Evolutionary conservation across 2,797 vertebrate species (phyloP).

Genomic region (Diplodus sargus): DNA sequence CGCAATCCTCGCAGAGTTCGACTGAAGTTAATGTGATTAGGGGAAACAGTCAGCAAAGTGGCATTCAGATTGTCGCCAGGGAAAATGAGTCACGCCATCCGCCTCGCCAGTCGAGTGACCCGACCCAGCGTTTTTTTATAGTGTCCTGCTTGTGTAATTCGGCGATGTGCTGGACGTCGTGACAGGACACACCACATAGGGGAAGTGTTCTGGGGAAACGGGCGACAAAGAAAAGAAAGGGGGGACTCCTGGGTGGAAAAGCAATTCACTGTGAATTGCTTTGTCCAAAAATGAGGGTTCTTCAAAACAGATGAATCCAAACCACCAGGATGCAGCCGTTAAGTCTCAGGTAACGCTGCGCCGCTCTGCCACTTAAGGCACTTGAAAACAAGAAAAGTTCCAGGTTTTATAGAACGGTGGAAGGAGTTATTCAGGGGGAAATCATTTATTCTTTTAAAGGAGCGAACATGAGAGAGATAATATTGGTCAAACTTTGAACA

Average conservation of each 20-base stretch:
- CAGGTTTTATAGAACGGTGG: background rate
- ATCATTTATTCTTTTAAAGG: background rate
- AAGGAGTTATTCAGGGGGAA: background rate
- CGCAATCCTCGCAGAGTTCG: slow-evolving; percentile 7
- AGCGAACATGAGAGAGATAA: background rate
- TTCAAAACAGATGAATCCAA: background rate
- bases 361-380: background rate
- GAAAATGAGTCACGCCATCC: background rate
- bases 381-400: background rate
- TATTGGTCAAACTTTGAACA: background rate
- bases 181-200: background rate
- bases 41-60: slow-evolving; percentile 19
- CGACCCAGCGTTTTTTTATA: slow-evolving; percentile 13
- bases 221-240: background rate
- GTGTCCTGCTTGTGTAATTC: slow-evolving; percentile 4
- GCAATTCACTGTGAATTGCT: slow-evolving; percentile 24
- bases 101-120: slow-evolving; percentile 29
- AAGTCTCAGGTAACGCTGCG: background rate
- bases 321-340: background rate
- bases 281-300: background rate
- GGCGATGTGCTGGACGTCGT: slow-evolving; percentile 2
- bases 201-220: background rate
- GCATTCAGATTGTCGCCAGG: slow-evolving; percentile 3
- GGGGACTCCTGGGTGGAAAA: background rate
- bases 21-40: slow-evolving; percentile 17